phyloP scores from a whole-genome alignment of 2,888 invertebrate species.

The Anticlea derivata region DNA sequence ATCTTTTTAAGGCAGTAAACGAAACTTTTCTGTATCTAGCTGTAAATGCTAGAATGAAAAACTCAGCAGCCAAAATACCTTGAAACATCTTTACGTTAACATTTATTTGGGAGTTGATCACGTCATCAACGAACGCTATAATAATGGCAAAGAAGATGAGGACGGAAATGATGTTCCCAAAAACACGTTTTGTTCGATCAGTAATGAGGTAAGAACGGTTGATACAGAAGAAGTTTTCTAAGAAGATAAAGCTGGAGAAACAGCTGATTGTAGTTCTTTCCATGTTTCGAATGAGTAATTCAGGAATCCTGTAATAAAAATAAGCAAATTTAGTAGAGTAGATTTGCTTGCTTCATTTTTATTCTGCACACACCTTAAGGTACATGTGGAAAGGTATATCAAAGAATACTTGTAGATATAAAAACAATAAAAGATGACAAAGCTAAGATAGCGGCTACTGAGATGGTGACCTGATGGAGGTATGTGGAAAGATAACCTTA shows the following conservation, averaged over 20 bases:
- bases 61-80: constrained; percentile 39
- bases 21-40: constrained; percentile 40
- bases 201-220: constrained; percentile 54
- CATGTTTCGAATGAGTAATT: background rate
- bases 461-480: too few relatives aligned
- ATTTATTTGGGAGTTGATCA: constrained; percentile 30
- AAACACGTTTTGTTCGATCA: constrained; percentile 29
- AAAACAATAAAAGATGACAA: too few relatives aligned
- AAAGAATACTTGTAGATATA: too few relatives aligned
- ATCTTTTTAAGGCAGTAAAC: constrained; percentile 43
- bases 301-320: too few relatives aligned
- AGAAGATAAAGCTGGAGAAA: constrained; percentile 44
- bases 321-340: too few relatives aligned
- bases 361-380: too few relatives aligned
- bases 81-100: constrained; percentile 37
- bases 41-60: constrained; percentile 35
- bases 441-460: too few relatives aligned
- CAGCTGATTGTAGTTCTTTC: constrained; percentile 30
- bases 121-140: constrained; percentile 36
- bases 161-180: constrained; percentile 46
- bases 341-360: too few relatives aligned
- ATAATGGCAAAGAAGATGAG: constrained; percentile 26
- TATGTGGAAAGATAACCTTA: too few relatives aligned
- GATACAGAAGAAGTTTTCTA: constrained; percentile 56
- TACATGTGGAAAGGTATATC: too few relatives aligned